Evolutionary conservation across 1,140 invertebrate species (phyloP), one percentile per base, ranked within the genome.

Genomic region (Drosophila repletoides): DNA sequence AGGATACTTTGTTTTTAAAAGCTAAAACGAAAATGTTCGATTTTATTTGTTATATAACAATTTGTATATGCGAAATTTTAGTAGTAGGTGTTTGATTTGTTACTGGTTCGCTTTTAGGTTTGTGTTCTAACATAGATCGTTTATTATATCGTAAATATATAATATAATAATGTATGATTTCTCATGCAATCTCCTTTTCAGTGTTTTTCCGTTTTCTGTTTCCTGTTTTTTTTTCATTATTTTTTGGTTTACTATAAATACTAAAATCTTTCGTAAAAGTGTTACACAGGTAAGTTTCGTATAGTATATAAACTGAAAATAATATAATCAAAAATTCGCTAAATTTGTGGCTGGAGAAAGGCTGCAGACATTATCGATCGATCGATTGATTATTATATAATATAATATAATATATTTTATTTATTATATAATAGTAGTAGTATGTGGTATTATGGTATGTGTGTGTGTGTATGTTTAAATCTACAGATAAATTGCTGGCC

Each of bases 161-260:
- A 51, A 59, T 77, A 72, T 61, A 40, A 59, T 12, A 21, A 49
- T 49, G 12, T 61, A 19, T 52, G 28, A 38, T 26, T 58, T 46
- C 5, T 65, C 26, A n/a, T 40, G 17, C 9, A 40, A n/a, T 21
- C 19, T 40, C 15, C 17, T 40, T 40, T 40, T n/a, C n/a, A n/a
- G n/a, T n/a, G 15, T 36, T 36, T 14, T 36, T 7, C 10, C 15
- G 5, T 34, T 5, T 34, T 14, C 12, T 17, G 51, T 65, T 36
- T 40, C 26, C 61, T 55, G 56, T 51, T 61, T 64, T 48, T 59
- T 26, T 38, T 55, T 14, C 43, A n/a, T 46, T 59, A 29, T 10
- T 56, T 83, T 84, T 86, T 79, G 71, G 73, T 67, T 77, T 74
- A 84, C 45, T 51, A 70, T 75, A 75, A 75, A 75, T 61, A 75